Base-by-base conservation (phyloP, 1,140 invertebrate species). In the Capitella teleta region DNA sequence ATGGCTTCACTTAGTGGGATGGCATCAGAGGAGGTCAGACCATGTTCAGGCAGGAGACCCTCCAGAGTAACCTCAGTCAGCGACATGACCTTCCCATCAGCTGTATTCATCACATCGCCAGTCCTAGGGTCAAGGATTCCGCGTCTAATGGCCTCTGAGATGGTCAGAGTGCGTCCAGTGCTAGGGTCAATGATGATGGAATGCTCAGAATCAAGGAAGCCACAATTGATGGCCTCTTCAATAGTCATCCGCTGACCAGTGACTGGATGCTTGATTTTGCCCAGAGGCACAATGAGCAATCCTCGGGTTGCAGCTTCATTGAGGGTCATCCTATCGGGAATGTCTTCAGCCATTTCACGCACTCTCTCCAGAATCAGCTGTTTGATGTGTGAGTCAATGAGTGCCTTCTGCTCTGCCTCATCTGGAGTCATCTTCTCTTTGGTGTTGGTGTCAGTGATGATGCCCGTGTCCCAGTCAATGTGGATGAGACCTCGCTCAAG, bases 1-100 rank as follows among this genome's bases (percentile, higher is more conserved):
- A 96, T 77, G 1, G 91, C 91, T 72, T 95, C 82, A 44, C 81
- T 82, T 14, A 94, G 84, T 18, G 78, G 84, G 2, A 96, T 61
- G 1, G 45, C 45, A n/a, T 44, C 26, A 19, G 23, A 18, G 26
- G 18, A 14, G n/a, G 28, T n/a, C n/a, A 53, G 26, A n/a, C 52
- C 52, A 16, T 43, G 26, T 32, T 49, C 47, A 14, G 52, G 52
- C n/a, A 72, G 56, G 5, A 68, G 43, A 8, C 66, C 63, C 49
- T 61, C 53, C 34, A 58, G 49, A 1, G 60, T 50, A 30, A 68
- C 65, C 52, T 68, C 58, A 28, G 69, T 61, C 24, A 68, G 49
- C 6, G 61, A 60, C 38, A 68, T 32, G 10, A 49, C 51, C 42
- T 57, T 57, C 18, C 61, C 61, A 6, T 79, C 83, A 57, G 77